A percentile compares a stretch with the other conserved stretches of the same genome.
phyloP scores from a whole-genome alignment of 2,113 vertebrate genomes.

The Nerophis ophidion region DNA sequence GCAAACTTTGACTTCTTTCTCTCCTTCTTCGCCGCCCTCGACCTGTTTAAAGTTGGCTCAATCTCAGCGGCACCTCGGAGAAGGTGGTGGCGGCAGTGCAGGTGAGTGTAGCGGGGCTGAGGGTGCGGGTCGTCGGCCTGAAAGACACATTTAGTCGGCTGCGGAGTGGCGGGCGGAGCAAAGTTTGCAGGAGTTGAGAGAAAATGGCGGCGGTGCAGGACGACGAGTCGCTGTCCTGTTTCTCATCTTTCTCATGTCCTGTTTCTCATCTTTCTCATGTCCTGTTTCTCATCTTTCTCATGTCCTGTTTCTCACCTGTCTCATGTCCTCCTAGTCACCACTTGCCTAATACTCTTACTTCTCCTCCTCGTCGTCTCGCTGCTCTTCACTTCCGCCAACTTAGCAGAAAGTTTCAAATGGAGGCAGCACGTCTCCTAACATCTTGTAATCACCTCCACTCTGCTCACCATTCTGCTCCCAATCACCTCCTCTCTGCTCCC shows the following conservation, averaged over 20 bases:
- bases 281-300: too few species aligned
- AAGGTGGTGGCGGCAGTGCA: neutral
- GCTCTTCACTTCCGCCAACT: slow-evolving; percentile 35
- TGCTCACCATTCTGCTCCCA: too few species aligned
- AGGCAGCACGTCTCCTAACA: neutral
- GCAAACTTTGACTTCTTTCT: slow-evolving; percentile 62
- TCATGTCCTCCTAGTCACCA: too few species aligned
- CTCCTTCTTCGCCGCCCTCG: slow-evolving; percentile 18
- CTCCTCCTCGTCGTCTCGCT: neutral
- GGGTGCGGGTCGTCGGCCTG: neutral
- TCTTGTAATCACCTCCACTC: too few species aligned
- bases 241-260: too few species aligned
- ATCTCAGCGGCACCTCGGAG: neutral
- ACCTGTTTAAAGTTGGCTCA: neutral
- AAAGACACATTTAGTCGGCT: neutral
- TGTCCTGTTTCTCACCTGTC: too few species aligned
- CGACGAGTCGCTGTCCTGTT: slow-evolving; percentile 81
- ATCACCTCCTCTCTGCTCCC: too few species aligned
- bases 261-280: too few species aligned
- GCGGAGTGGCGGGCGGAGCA: neutral
- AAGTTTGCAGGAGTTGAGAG: slow-evolving; percentile 39
- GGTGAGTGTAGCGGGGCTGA: neutral
- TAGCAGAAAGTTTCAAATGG: slow-evolving; percentile 10
- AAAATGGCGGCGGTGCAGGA: slow-evolving; percentile 69
- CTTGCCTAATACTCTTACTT: too few species aligned